Base-by-base conservation (phyloP, 2,113 vertebrate species). In the Perccottus glenii region DNA sequence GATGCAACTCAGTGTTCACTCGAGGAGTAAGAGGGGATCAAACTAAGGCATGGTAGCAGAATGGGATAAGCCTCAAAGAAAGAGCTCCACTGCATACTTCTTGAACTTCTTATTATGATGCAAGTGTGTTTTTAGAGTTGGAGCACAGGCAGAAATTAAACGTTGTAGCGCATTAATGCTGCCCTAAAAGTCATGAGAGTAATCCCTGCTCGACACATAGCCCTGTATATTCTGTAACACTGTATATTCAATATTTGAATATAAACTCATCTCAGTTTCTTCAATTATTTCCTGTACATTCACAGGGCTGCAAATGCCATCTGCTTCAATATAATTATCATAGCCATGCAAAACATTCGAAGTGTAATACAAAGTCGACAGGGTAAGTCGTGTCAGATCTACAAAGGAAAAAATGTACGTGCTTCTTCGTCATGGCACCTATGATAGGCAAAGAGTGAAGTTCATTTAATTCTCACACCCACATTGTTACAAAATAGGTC, bases 121-220 rank as follows among this genome's bases (percentile, higher is more conserved):
- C 38, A 53, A 52, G 60, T 27, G 19, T 8, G 42, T 27, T 80
- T 77, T 70, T 55, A 52, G 43, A 77, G 70, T 61, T 27, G 63
- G 46, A 84, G 63, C 80, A 85, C 76, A 73, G 83, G 60, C 64
- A 67, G 84, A 87, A 86, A 87, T 89, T 84, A 89, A 61, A 87
- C 84, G 85, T 87, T 74, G 81, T 49, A 68, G 75, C 4, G 2
- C n/a, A 75, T 82, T 73, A 73, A 81, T 73, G 80, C 82, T 64
- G 75, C 67, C 79, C 69, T 87, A 87, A 88, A 87, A 89, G 88
- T 89, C 86, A 89, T 89, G 79, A 88, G 79, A 85, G 83, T 88
- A 90, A 88, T 89, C 86, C 85, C 72, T 81, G 66, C 84, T 83
- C 82, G 77, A 72, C 78, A 69, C 69, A 78, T 75, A 87, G 67